Base-by-base conservation (phyloP, 1,140 invertebrate genomes). In the Zaprionus davidi region DNA sequence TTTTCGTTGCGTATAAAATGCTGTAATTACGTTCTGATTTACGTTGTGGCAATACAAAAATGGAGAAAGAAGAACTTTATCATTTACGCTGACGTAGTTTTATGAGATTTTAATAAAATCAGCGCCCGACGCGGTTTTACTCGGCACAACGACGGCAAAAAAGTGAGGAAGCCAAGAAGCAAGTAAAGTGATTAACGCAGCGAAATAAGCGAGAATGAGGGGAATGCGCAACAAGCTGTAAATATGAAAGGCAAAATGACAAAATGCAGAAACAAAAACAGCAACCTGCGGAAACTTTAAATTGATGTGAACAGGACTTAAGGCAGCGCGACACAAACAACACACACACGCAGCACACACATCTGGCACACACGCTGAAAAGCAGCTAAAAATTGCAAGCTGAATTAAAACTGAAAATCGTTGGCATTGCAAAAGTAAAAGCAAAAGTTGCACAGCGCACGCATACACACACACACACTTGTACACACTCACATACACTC, bases 71-170 rank as follows among this genome's bases (percentile, higher is more conserved):
- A 34, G 69, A 90, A 88, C 78, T 90, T 90, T 82, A 80, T 85
- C 84, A 79, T 82, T 90, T 79, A 76, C 60, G 66, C 44, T 77
- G 60, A 68, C 76, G 72, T 46, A 72, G 85, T 85, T 90, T 80
- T 82, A 82, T 82, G 73, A 56, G 65, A 66, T 76, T 82, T 79
- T 90, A 82, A 90, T 82, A 76, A 74, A 81, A 90, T 86, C 79
- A 77, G 51, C 55, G 59, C 26, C 20, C 36, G 11, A 36, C 57
- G 26, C 13, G 44, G 28, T 46, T 55, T 62, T 58, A 41, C 41
- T 46, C 41, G 41, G 41, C 41, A 55, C 60, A 24, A 28, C 26
- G 46, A 49, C 76, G 38, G 65, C 46, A 51, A 71, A 64, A 71
- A 58, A 69, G 76, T 57, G 38, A 17, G 62, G 65, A 70, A 71